These are phyloP conservation scores for Brachyalestes nurse DNA, from an alignment of 2,797 vertebrate species.

Conservation along the genomic window DNA sequence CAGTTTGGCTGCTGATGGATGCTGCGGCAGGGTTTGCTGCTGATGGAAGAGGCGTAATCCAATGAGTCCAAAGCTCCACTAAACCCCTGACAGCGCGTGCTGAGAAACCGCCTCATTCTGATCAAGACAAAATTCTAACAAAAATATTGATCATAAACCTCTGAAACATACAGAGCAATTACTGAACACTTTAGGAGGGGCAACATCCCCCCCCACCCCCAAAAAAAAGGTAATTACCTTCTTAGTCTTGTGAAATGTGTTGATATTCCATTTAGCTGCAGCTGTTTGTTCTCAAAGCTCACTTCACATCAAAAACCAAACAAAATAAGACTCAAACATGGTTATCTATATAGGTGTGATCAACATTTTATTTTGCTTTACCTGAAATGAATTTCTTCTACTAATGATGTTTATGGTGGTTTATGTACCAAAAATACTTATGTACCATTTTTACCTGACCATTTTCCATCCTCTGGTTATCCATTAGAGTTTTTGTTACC, in stretches of 20 bases:
- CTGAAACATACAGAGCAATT: slow-evolving; percentile 32
- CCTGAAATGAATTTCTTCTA: too few species aligned
- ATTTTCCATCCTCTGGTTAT: too few species aligned
- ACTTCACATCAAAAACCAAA: background rate
- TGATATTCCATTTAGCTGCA: slow-evolving; percentile 44
- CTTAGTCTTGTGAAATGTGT: slow-evolving; percentile 33
- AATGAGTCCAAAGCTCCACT: slow-evolving; percentile 13
- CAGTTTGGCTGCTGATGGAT: slow-evolving; percentile 39
- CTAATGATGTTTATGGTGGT: too few species aligned
- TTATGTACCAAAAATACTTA: background rate
- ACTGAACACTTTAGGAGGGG: background rate
- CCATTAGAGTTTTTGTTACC: too few species aligned
- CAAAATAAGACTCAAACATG: background rate
- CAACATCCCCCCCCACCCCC: slow-evolving; percentile 27
- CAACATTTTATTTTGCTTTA: too few species aligned
- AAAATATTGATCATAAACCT: slow-evolving; percentile 37
- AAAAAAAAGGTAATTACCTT: slow-evolving; percentile 39
- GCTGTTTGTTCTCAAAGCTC: slow-evolving; percentile 16
- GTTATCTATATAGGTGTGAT: too few species aligned
- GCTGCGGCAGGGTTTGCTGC: background rate
- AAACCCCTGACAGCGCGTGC: slow-evolving; percentile 1
- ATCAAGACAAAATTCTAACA: background rate
- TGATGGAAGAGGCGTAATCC: slow-evolving; percentile 40
- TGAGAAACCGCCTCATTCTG: slow-evolving; percentile 15
- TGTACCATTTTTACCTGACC: too few species aligned